phyloP scores from a whole-genome alignment of 2,113 vertebrate species.

The Neoarius graeffei region DNA sequence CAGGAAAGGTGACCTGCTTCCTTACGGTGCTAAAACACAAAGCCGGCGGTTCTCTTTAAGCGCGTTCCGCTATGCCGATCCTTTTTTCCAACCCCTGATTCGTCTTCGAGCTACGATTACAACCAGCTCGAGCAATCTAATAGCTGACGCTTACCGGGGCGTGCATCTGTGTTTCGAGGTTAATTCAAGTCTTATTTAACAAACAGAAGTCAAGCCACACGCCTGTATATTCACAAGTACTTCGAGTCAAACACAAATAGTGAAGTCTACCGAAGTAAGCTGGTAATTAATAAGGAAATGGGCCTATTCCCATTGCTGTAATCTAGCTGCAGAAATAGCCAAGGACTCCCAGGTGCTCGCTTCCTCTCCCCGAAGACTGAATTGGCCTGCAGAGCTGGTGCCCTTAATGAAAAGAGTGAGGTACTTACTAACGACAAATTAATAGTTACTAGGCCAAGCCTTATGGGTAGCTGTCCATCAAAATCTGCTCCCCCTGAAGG shows the following conservation, averaged over 20 bases:
- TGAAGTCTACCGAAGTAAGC: slow-evolving; percentile 34
- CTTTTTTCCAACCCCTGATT: background rate
- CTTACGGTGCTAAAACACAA: background rate
- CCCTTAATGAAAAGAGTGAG: slow-evolving; percentile 64
- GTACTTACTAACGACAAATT: slow-evolving; percentile 66
- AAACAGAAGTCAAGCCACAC: slow-evolving; percentile 48
- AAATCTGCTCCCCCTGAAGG: slow-evolving; percentile 50
- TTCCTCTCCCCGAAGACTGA: slow-evolving; percentile 53
- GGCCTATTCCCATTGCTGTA: slow-evolving; percentile 56
- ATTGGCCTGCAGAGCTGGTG: slow-evolving; percentile 43
- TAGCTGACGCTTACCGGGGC: background rate
- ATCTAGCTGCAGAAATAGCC: slow-evolving; percentile 56
- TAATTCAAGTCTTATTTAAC: slow-evolving; percentile 44
- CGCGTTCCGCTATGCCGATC: too few species aligned
- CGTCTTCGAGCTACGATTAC: background rate
- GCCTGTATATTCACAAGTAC: slow-evolving; percentile 49
- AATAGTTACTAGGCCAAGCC: slow-evolving; percentile 62
- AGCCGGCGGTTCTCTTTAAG: background rate
- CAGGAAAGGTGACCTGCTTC: slow-evolving; percentile 6
- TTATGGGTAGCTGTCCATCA: slow-evolving; percentile 63
- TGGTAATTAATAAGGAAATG: slow-evolving; percentile 57
- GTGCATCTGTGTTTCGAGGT: background rate
- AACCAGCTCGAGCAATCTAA: background rate
- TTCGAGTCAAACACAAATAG: slow-evolving; percentile 5
- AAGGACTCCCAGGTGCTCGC: slow-evolving; percentile 60